Evolutionary conservation across 2,888 invertebrate species (phyloP).

Genomic region (Eudemis profundana): DNA sequence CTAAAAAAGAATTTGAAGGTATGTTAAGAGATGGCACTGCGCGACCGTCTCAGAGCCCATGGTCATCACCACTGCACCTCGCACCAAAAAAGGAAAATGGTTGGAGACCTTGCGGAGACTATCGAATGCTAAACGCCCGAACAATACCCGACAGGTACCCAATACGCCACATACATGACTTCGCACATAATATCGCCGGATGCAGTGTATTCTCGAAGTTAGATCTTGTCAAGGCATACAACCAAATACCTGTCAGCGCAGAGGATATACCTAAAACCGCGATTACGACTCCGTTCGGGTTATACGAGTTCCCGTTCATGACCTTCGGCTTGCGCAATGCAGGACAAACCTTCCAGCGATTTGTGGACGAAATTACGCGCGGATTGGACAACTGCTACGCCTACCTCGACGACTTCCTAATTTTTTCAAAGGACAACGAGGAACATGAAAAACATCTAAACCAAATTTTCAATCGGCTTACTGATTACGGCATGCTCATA

Average conservation of each 20-base stretch:
- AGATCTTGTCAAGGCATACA: too few species aligned
- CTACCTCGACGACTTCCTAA: too few species aligned
- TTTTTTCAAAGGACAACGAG: too few species aligned
- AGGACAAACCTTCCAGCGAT: constrained; percentile 61
- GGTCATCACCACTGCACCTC: too few species aligned
- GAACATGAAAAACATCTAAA: too few species aligned
- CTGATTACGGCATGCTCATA: constrained; percentile 50
- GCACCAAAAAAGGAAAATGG: constrained; percentile 35
- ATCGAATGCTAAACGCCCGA: constrained; percentile 43
- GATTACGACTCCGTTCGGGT: too few species aligned
- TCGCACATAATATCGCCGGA: constrained; percentile 43
- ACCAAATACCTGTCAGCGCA: too few species aligned
- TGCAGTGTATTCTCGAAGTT: constrained; percentile 26
- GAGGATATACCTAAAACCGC: constrained; percentile 36
- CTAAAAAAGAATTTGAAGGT: too few species aligned
- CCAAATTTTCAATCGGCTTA: constrained; percentile 31
- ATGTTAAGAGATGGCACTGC: too few species aligned
- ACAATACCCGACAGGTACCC: constrained; percentile 46
- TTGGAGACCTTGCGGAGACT: constrained; percentile 47
- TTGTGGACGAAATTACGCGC: constrained; percentile 54
- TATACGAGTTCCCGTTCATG: too few species aligned
- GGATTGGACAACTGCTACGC: too few species aligned
- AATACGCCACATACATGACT: constrained; percentile 45
- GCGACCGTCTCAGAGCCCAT: constrained; percentile 44
- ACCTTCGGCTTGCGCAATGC: constrained; percentile 64